These are phyloP conservation scores for Carpatolechia fugitivella DNA, from an alignment of 2,888 invertebrate genomes.

Conservation along the genomic window DNA sequence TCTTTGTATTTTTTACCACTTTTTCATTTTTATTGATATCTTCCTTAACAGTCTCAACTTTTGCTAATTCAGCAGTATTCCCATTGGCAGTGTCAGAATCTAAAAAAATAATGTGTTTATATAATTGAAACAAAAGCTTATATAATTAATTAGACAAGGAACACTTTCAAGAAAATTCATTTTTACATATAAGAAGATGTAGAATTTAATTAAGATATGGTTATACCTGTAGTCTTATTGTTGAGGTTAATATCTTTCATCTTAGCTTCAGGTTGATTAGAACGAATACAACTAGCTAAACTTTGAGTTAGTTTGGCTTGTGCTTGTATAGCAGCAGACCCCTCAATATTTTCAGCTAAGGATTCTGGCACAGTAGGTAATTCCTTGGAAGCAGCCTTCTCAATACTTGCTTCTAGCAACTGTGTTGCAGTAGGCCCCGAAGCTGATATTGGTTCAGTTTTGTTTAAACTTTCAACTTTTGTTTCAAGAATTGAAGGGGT, in stretches of 20 bases:
- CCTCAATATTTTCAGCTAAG: slow-evolving; percentile 45
- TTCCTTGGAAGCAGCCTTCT: slow-evolving; percentile 64
- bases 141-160: too few relatives aligned
- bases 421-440: slow-evolving; percentile 57
- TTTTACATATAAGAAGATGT: too few relatives aligned
- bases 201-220: slow-evolving; percentile 8
- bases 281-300: slow-evolving; percentile 58
- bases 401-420: slow-evolving; percentile 64
- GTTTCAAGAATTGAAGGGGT: slow-evolving; percentile 30
- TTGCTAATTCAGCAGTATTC: slow-evolving; percentile 52
- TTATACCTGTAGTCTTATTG: slow-evolving; percentile 61
- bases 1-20: slow-evolving; percentile 57
- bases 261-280: slow-evolving; percentile 57
- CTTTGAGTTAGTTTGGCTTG: slow-evolving; percentile 71
- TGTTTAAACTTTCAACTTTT: slow-evolving; percentile 41
- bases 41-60: slow-evolving; percentile 58
- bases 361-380: slow-evolving; percentile 34
- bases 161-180: too few relatives aligned
- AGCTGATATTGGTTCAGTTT: slow-evolving; percentile 40
- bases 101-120: slow-evolving; percentile 28
- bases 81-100: slow-evolving; percentile 70
- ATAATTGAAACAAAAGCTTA: too few relatives aligned
- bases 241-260: slow-evolving; percentile 74
- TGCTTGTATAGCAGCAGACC: slow-evolving; percentile 62
- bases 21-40: slow-evolving; percentile 71